phyloP scores from a whole-genome alignment of 2,888 invertebrate species.

The Scaptomyza cyrtandrae region DNA sequence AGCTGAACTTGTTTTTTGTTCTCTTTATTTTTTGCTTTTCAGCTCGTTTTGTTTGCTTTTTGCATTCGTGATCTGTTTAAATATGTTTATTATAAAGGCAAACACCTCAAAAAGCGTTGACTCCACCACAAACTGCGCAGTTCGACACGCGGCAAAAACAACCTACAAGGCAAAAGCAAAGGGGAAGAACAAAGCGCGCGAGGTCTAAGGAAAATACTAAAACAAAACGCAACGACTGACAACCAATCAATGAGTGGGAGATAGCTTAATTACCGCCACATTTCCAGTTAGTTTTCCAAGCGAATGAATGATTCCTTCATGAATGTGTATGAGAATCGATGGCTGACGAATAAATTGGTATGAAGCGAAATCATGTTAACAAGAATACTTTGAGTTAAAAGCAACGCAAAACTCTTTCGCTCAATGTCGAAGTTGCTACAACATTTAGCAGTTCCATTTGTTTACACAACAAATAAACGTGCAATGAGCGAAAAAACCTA shows the following conservation, averaged over 20 bases:
- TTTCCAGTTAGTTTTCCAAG: conserved; percentile 37
- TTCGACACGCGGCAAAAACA: conserved; percentile 40
- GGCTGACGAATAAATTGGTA: not conserved
- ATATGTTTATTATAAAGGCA: conserved; percentile 74
- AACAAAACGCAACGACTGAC: conserved; percentile 6
- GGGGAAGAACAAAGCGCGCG: no score
- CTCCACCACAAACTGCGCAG: conserved; percentile 60
- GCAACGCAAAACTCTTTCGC: conserved; percentile 29
- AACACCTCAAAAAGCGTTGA: conserved; percentile 65
- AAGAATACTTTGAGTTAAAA: conserved; percentile 21
- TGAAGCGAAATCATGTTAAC: conserved; percentile 19
- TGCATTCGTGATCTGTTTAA: conserved; percentile 68
- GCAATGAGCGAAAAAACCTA: conserved; percentile 50
- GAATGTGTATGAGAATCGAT: conserved; percentile 40
- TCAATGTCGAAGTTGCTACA: conserved; percentile 49
- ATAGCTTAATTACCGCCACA: conserved; percentile 46
- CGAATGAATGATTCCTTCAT: conserved; percentile 42
- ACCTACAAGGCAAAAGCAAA: not conserved
- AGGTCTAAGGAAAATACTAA: conserved; percentile 30
- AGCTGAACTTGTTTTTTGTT: conserved; percentile 71
- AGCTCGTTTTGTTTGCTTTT: conserved; percentile 21
- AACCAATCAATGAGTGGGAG: not conserved
- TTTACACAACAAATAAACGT: conserved; percentile 69
- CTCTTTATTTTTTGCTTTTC: conserved; percentile 24
- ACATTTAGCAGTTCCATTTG: conserved; percentile 66